Percentiles rank a stretch among this genome's conserved stretches.
These are phyloP conservation scores for Callimorpha dominula DNA, from an alignment of 2,888 invertebrate genomes.

Conservation along the genomic window DNA sequence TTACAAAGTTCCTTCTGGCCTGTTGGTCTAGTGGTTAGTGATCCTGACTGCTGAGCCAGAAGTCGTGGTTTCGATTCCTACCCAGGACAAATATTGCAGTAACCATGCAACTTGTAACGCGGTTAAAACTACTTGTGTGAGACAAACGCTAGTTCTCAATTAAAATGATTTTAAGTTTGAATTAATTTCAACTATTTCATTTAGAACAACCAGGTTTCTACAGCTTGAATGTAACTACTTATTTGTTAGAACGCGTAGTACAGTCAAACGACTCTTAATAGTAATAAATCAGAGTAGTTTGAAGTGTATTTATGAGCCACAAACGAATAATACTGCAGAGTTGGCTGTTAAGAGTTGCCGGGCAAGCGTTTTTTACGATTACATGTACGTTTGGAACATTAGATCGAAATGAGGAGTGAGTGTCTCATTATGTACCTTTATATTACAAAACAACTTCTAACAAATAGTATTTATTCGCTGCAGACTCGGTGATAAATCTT, in stretches of 20 bases:
- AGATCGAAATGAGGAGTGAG: background rate
- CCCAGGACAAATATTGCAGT: no score
- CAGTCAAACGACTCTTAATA: background rate
- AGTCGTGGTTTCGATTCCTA: no score
- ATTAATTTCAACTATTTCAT: background rate
- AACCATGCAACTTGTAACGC: no score
- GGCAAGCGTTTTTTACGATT: background rate
- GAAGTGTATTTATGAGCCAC: background rate
- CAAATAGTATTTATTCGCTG: background rate
- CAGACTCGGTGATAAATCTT: background rate
- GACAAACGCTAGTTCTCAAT: no score
- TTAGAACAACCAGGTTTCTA: background rate
- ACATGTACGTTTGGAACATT: background rate
- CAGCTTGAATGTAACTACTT: background rate
- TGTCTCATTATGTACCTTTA: background rate
- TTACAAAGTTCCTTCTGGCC: no score
- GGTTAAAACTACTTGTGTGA: no score
- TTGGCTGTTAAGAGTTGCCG: background rate
- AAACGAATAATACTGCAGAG: background rate
- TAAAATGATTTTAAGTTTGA: no score
- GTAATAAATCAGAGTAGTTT: background rate
- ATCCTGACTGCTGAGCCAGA: no score
- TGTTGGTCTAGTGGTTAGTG: no score
- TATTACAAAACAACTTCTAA: background rate
- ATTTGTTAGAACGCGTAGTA: background rate